Evolutionary conservation across 2,888 invertebrate species (phyloP).

Genomic region (Brachynemurus nebulosus): DNA sequence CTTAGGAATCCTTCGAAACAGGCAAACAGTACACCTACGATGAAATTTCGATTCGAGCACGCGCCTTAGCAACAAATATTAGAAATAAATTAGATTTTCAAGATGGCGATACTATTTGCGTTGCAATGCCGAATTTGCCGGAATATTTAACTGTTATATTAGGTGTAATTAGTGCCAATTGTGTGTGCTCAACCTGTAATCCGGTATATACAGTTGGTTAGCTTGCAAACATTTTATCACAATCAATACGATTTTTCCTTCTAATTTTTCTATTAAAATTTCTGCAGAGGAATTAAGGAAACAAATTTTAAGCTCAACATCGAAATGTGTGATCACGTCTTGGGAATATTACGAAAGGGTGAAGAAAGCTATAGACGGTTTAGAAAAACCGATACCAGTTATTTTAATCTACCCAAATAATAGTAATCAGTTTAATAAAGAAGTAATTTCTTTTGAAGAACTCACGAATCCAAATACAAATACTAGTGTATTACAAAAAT

Average conservation of each 20-base stretch:
- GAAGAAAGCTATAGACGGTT: constrained; percentile 32
- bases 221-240: background rate
- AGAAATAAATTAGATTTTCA: constrained; percentile 22
- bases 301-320: constrained; percentile 45
- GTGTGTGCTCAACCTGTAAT: constrained; percentile 19
- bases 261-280: background rate
- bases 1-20: constrained; percentile 22
- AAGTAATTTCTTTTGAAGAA: constrained; percentile 45
- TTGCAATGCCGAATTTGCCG: constrained; percentile 26
- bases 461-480: constrained; percentile 36
- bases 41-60: constrained; percentile 20
- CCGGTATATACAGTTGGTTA: constrained; percentile 18
- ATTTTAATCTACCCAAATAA: constrained; percentile 37
- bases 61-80: constrained; percentile 24
- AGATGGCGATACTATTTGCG: constrained; percentile 25
- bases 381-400: constrained; percentile 35
- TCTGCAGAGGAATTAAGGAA: constrained; percentile 51
- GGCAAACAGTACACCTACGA: constrained; percentile 25
- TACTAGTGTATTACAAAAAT: constrained; percentile 35
- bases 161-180: constrained; percentile 22
- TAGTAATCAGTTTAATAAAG: constrained; percentile 31
- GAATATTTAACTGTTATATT: constrained; percentile 23
- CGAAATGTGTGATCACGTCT: constrained; percentile 48
- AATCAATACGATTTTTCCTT: background rate
- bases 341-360: constrained; percentile 37